These are phyloP conservation scores for Aurelia coerulea DNA, from an alignment of 30 jellyfish, hydroid and myxozoan genomes.

Conservation along the genomic window DNA sequence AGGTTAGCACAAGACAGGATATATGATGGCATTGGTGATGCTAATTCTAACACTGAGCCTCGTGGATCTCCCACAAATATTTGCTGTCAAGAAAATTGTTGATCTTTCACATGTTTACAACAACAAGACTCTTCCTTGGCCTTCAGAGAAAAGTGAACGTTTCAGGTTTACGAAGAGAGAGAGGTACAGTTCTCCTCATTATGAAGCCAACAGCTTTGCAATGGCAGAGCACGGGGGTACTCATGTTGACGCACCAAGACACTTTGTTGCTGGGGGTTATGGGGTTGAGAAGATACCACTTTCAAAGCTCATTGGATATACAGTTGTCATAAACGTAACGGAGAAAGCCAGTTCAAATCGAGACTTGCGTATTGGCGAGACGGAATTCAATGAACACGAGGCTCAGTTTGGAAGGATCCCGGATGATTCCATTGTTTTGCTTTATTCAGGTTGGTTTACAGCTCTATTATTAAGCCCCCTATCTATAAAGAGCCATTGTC, in stretches of 20 bases:
- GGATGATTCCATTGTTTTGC: conserved; percentile 56
- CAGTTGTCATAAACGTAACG: conserved; percentile 72
- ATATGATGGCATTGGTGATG: conserved; percentile 11
- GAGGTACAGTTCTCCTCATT: conserved; percentile 32
- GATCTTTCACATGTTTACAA: conserved; percentile 60
- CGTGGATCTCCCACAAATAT: neutral
- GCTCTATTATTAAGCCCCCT: neutral
- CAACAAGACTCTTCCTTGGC: conserved; percentile 65
- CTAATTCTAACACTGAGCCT: neutral
- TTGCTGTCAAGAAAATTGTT: neutral
- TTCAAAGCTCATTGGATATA: conserved; percentile 47
- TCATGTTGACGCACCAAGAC: conserved; percentile 93
- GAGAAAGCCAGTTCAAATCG: conserved; percentile 37
- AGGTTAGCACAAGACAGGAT: no score
- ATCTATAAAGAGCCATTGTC: no score
- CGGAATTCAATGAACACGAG: conserved; percentile 69
- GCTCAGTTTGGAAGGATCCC: conserved; percentile 49
- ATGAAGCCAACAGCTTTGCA: conserved; percentile 75
- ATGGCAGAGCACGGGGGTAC: conserved; percentile 93
- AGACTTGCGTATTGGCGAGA: conserved; percentile 44
- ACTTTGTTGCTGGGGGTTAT: conserved; percentile 72
- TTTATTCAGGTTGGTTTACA: conserved; percentile 68
- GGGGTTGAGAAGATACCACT: conserved; percentile 72
- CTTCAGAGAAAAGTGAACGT: conserved; percentile 60
- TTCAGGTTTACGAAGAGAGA: conserved; percentile 52